Evolutionary conservation across 2,113 vertebrate species (phyloP), one percentile per base, ranked within the genome.

Genomic region (Anser brachyrhynchus): DNA sequence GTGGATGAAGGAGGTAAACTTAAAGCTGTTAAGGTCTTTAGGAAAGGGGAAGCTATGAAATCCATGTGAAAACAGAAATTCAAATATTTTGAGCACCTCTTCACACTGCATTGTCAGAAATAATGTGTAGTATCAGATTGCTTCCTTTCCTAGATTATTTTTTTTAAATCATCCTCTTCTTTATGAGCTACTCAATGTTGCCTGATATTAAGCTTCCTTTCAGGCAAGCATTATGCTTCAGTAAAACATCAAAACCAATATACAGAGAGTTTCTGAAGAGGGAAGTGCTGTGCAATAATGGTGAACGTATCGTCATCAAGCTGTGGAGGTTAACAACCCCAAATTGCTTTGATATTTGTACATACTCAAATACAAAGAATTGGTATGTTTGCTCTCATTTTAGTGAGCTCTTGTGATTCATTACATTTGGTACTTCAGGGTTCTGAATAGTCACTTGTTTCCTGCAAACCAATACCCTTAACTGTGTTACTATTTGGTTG

Each of bases 351-450:
- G 91, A 23, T 95, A 84, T 87, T 96, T 95, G 81, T 89, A 69
- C 58, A 52, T 91, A 79, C 43, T 95, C 84, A 87, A 93, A 74
- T 65, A 75, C 71, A 84, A 86, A 93, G 89, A 78, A 91, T 89
- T 89, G 92, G 52, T 90, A 21, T 92, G 89, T 96, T 96, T 96
- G 91, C 70, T 93, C 77, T 85, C 70, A 49, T 93, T 96, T 65
- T 78, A 96, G 87, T 72, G 77, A 64, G 89, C 95, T 95, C 84
- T 96, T 95, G 93, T 96, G 87, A 93, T 87, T 97, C 96, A 95
- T 93, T 95, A 69, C 52, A 17, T 19, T 39, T 49, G 81, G 66
- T 95, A 93, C 95, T 96, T 93, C 84, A 91, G 89, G 78, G 70
- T 89, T 84, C 91, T 91, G 73, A 96, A 72, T 28, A 91, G 89